Evolutionary conservation across 1,140 invertebrate genomes (phyloP), one percentile per base, ranked within the genome.

Genomic region (Cherax destructor): DNA sequence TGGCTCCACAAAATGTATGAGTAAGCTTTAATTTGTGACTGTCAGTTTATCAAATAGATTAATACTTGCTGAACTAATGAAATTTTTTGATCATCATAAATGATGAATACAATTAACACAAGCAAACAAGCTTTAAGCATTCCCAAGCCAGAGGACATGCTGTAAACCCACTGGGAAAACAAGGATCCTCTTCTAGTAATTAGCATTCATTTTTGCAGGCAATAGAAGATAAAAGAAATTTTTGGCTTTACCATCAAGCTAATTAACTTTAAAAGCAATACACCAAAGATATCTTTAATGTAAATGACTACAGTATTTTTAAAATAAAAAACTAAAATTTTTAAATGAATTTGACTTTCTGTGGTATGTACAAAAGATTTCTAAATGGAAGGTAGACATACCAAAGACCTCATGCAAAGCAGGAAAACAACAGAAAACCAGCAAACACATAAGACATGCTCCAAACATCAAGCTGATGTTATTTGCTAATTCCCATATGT

Each of bases 401-500:
- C 41, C 65, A 78, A 76, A 78, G 50, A 59, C 30, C 30, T 76
- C 74, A 86, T 86, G 74, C 84, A 56, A 30, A 78, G 18, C 9
- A 78, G 13, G 61, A 65, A 77, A 24, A 30, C 49, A 52, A 52
- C 84, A 86, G 84, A 86, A 86, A 56, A 86, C 59, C 21, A 86
- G 76, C 11, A 59, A 59, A 56, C 24, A 50, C 13, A 49, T 56
- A 86, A 65, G 52, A 30, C 84, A 83, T 83, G 81, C 81, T 83
- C 76, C 84, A 72, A 52, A 86, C 49, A 76, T 30, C 72, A 52
- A 86, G 84, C 84, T 86, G 84, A 86, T 7, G n/a, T 74, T 74
- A 74, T 74, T 30, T 74, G 5, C 21, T 56, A 9, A 59, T 86
- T 24, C 21, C 30, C 72, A 24, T 72, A 56, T 56, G 61, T 18